Percentiles rank a stretch among this genome's conserved stretches.
Conservation (phyloP, 2,113 vertebrate genomes). For the Cololabis saira region DNA sequence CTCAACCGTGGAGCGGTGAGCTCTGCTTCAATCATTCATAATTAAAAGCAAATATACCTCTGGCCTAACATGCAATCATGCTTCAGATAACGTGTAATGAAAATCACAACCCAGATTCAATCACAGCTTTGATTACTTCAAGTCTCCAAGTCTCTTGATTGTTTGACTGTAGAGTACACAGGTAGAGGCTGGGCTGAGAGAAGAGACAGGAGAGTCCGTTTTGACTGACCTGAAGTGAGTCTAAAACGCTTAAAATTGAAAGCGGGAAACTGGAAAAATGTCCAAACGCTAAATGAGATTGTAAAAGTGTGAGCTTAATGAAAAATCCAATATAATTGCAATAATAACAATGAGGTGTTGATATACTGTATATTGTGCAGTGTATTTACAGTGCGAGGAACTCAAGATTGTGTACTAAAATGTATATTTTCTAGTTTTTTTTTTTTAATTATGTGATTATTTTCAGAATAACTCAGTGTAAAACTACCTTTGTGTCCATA, state of each 20-base stretch:
- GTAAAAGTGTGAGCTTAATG: conserved; percentile 11
- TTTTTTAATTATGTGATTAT: conserved; percentile 1
- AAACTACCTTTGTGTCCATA: conserved; percentile 26
- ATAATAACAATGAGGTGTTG: conserved; percentile 11
- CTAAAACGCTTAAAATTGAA: conserved; percentile 26
- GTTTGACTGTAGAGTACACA: conserved; percentile 39
- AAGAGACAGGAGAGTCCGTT: conserved; percentile 7
- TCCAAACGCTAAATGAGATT: conserved; percentile 10
- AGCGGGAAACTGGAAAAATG: background rate
- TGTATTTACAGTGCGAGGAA: conserved; percentile 53
- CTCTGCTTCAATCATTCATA: too few species aligned
- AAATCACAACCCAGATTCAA: conserved; percentile 21
- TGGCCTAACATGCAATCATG: background rate
- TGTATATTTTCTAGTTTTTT: too few species aligned
- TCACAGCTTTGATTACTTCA: conserved; percentile 61
- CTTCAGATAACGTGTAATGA: background rate
- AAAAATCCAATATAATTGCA: conserved; percentile 19
- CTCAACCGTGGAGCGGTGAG: too few species aligned
- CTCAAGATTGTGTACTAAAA: too few species aligned
- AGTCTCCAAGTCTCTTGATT: conserved; percentile 66
- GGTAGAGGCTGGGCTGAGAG: conserved; percentile 8
- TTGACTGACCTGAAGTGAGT: conserved; percentile 9
- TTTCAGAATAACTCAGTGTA: conserved; percentile 16
- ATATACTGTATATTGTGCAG: conserved; percentile 33
- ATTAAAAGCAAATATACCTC: too few species aligned